phyloP scores from a whole-genome alignment of 23 tunicate genomes.

The Trididemnum nubilum region DNA sequence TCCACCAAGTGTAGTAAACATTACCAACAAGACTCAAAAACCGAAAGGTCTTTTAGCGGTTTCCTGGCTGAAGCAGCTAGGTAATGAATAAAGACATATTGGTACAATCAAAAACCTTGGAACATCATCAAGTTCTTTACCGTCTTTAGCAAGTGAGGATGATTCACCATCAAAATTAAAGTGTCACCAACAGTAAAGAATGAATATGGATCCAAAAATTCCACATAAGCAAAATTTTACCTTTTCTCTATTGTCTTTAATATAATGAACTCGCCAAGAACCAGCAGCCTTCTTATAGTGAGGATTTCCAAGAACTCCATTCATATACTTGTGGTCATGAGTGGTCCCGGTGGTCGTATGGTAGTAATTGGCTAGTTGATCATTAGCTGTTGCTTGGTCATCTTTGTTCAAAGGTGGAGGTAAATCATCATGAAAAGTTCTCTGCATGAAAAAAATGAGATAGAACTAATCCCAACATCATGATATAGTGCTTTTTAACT shows the following conservation, averaged over 20 bases:
- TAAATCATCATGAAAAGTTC: conserved; percentile 67
- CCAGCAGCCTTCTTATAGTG: conserved; percentile 73
- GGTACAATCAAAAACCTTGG: too few relatives aligned
- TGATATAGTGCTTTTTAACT: background rate
- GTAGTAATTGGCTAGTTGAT: conserved; percentile 65
- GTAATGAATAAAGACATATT: too few relatives aligned
- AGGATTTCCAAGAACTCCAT: conserved; percentile 68
- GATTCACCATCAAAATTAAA: too few relatives aligned
- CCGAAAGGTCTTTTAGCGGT: too few relatives aligned
- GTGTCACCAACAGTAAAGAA: too few relatives aligned
- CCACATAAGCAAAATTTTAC: too few relatives aligned
- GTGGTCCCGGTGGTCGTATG: conserved; percentile 89
- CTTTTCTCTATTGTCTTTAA: conserved; percentile 82
- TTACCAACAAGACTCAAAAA: too few relatives aligned
- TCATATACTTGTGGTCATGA: conserved; percentile 77
- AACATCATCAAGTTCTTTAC: too few relatives aligned
- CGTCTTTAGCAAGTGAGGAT: too few relatives aligned
- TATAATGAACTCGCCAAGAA: conserved; percentile 88
- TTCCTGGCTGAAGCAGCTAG: too few relatives aligned
- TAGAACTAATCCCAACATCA: background rate
- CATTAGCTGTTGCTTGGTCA: conserved; percentile 69
- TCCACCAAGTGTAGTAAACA: too few relatives aligned
- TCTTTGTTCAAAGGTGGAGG: conserved; percentile 69
- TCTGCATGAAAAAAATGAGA: conserved; percentile 8
- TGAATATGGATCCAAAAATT: too few relatives aligned